Evolutionary conservation across 2,888 invertebrate genomes (phyloP).

Genomic region (Drosophila incognita): DNA sequence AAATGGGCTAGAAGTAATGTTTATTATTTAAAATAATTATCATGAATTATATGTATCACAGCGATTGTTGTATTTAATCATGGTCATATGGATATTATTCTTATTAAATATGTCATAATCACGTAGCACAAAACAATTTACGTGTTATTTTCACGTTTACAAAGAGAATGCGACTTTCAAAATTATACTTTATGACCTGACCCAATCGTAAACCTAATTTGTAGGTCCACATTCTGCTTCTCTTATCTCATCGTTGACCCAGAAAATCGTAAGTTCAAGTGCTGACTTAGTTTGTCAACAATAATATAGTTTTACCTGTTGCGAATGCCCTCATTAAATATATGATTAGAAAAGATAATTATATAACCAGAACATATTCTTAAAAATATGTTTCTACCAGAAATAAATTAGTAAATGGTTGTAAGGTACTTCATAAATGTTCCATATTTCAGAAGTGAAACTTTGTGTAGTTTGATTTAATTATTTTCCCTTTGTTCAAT

Average conservation of each 20-base stretch:
- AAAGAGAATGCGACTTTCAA: constrained; percentile 9
- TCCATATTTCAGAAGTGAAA: background rate
- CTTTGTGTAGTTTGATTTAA: background rate
- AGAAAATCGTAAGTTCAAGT: constrained; percentile 6
- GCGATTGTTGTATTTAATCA: constrained; percentile 8
- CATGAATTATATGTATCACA: constrained; percentile 14
- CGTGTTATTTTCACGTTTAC: constrained; percentile 44
- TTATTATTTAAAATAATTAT: constrained; percentile 19
- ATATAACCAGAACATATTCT: background rate
- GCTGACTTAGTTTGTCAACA: constrained; percentile 1
- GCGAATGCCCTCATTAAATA: background rate
- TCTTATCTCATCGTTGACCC: constrained; percentile 17
- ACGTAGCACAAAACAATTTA: constrained; percentile 24
- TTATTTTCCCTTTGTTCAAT: background rate
- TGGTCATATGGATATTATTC: constrained; percentile 8
- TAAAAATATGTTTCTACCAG: background rate
- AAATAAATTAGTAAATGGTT: background rate
- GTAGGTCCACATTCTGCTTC: constrained; percentile 6
- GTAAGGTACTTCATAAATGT: background rate
- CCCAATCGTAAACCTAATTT: constrained; percentile 14
- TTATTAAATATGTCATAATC: constrained; percentile 14
- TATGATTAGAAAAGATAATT: background rate
- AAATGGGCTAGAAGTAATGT: constrained; percentile 24
- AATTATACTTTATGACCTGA: constrained; percentile 16
- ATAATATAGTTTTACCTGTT: too few relatives aligned